Conservation (phyloP, 2,888 invertebrate species). For the Chelonus formosanus region DNA sequence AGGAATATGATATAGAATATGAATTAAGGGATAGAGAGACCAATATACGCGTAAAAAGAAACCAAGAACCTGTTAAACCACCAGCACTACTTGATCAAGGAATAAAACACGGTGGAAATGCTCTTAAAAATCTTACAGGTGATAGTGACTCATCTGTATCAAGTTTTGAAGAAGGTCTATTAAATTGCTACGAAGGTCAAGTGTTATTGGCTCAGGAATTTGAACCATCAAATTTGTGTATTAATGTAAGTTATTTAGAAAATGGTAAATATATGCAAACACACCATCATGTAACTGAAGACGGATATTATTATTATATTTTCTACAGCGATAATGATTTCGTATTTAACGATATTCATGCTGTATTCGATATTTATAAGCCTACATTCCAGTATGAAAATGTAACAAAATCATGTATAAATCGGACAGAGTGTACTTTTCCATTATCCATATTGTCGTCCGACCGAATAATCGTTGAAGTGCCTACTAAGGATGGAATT, state of each 20-base stretch:
- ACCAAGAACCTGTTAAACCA: slow-evolving; percentile 47
- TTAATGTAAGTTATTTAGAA: slow-evolving; percentile 75
- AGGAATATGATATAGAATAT: slow-evolving; percentile 34
- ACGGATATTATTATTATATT: slow-evolving; percentile 89
- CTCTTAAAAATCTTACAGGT: slow-evolving; percentile 68
- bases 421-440: slow-evolving; percentile 81
- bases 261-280: slow-evolving; percentile 75
- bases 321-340: slow-evolving; percentile 88
- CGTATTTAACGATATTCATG: slow-evolving; percentile 82
- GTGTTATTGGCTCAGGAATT: slow-evolving; percentile 79
- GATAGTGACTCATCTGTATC: slow-evolving; percentile 76
- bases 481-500: slow-evolving; percentile 82
- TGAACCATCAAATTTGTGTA: slow-evolving; percentile 74
- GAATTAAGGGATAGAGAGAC: slow-evolving; percentile 21
- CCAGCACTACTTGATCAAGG: slow-evolving; percentile 73
- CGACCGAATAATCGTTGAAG: slow-evolving; percentile 84
- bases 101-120: slow-evolving; percentile 80
- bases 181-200: slow-evolving; percentile 79
- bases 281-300: slow-evolving; percentile 76
- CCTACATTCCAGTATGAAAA: slow-evolving; percentile 83
- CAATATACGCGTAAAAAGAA: slow-evolving; percentile 43
- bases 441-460: slow-evolving; percentile 76
- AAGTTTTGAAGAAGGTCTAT: slow-evolving; percentile 81
- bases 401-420: slow-evolving; percentile 76
- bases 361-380: slow-evolving; percentile 84